Conservation (phyloP, 1,140 invertebrate genomes). For the Euwallacea similis region DNA sequence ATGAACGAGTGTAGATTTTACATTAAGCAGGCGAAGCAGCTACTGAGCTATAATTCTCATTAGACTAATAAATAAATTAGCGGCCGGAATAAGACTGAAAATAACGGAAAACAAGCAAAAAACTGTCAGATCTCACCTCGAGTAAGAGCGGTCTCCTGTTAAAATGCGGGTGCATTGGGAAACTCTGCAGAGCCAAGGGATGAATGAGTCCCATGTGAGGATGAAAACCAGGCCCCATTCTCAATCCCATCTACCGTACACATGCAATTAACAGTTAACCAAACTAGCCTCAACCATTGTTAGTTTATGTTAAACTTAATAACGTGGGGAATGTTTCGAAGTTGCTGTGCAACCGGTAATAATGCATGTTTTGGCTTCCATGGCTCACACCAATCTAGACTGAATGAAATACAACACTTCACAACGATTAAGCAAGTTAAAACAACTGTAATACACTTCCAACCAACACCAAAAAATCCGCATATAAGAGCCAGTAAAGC, state of each 20-base stretch:
- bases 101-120: conserved; percentile 16
- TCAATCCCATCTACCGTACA: conserved; percentile 55
- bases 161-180: conserved; percentile 44
- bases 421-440: neutral
- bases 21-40: no score
- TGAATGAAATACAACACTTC: no score
- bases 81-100: neutral
- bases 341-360: no score
- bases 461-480: conserved; percentile 33
- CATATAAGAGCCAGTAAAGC: conserved; percentile 50
- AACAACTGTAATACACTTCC: neutral
- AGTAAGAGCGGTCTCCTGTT: conserved; percentile 71
- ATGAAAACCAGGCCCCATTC: conserved; percentile 50
- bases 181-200: conserved; percentile 46
- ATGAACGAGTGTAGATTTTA: no score
- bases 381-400: no score
- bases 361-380: no score
- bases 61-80: neutral
- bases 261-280: conserved; percentile 54
- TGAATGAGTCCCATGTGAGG: conserved; percentile 46
- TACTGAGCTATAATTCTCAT: no score
- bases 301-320: neutral
- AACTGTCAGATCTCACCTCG: conserved; percentile 63
- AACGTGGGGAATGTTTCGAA: no score
- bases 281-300: conserved; percentile 35